Conservation (phyloP, 2,888 invertebrate species). For the Polietes domitor region DNA sequence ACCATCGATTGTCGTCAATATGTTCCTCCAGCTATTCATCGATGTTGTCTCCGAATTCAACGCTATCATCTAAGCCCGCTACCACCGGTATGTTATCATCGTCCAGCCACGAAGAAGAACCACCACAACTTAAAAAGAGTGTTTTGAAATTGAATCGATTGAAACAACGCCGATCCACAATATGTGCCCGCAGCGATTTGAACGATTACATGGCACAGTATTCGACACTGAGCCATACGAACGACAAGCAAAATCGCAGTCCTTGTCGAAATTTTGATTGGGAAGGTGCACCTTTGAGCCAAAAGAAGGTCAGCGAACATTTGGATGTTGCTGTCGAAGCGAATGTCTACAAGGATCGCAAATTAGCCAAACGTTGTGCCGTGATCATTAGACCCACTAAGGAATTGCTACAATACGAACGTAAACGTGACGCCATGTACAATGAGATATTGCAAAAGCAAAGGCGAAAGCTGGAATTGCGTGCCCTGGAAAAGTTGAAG, state of each 20-base stretch:
- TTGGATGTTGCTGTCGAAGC: constrained; percentile 33
- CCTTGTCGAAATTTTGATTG: not conserved
- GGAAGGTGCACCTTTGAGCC: not conserved
- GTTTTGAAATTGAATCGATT: constrained; percentile 1
- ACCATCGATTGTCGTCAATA: not conserved
- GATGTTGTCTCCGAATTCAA: not conserved
- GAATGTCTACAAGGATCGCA: not conserved
- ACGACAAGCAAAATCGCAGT: not conserved
- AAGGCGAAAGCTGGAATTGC: constrained; percentile 52
- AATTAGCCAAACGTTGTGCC: constrained; percentile 40
- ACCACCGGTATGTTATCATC: no score
- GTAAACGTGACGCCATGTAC: constrained; percentile 55
- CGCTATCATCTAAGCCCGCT: not conserved
- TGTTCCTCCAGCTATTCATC: not conserved
- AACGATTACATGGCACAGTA: not conserved
- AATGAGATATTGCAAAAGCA: constrained; percentile 57
- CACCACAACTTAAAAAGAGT: not conserved
- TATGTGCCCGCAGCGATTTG: constrained; percentile 22
- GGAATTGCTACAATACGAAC: constrained; percentile 49
- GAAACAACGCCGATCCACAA: constrained; percentile 40
- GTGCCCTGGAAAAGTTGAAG: constrained; percentile 50
- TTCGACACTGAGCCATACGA: not conserved
- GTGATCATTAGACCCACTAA: constrained; percentile 46
- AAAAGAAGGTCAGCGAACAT: constrained; percentile 38
- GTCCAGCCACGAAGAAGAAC: not conserved